Conservation (phyloP, 2,113 vertebrate species). For the Smithornis capensis region DNA sequence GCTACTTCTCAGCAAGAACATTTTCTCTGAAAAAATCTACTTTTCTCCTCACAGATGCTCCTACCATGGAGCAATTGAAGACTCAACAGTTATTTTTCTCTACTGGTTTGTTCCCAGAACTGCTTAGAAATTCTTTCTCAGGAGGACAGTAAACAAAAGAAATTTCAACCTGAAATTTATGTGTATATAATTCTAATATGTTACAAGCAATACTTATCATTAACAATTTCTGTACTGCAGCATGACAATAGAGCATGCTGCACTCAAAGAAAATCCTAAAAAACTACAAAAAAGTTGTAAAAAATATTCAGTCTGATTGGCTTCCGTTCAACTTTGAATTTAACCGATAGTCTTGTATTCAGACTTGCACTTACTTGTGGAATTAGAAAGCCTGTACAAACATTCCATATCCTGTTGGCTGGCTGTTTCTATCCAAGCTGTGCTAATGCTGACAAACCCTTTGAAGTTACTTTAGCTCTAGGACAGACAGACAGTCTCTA, state of each 20-base stretch:
- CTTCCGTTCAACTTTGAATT: not conserved
- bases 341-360: not conserved
- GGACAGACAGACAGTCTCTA: not conserved
- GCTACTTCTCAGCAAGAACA: not conserved
- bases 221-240: not conserved
- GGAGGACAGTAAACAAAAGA: not conserved
- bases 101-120: not conserved
- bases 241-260: not conserved
- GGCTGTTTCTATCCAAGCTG: conserved; percentile 12
- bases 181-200: not conserved
- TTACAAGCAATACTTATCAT: not conserved
- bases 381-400: conserved; percentile 33
- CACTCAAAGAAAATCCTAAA: not conserved
- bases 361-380: not conserved
- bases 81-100: not conserved
- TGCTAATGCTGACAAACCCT: conserved; percentile 2
- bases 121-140: not conserved
- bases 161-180: not conserved
- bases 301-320: not conserved
- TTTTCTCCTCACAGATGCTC: not conserved
- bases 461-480: conserved; percentile 1
- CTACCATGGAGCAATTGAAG: not conserved
- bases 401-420: conserved; percentile 2
- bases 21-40: not conserved
- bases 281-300: not conserved